Base-by-base conservation (phyloP, 2,797 vertebrate genomes). In the Chloroceryle inda region DNA sequence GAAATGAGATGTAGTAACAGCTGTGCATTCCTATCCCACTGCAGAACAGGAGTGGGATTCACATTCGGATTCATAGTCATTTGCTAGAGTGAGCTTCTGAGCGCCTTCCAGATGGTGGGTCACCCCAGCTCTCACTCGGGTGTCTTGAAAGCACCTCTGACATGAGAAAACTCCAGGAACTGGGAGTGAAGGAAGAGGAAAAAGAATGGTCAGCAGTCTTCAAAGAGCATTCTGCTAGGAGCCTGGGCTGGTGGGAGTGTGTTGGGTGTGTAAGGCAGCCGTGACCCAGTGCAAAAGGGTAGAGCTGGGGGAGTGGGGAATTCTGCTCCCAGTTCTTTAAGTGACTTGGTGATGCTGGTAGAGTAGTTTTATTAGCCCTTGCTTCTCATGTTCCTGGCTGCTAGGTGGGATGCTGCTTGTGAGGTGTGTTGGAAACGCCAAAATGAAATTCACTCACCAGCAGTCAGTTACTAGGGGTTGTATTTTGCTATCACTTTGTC, bases 1-100 rank as follows among this genome's bases (percentile, higher is more conserved):
- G 82, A 87, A 95, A 92, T 96, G 96, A 97, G 93, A 88, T 31
- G 23, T 83, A 75, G 35, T 75, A 94, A 95, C 97, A 98, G 97
- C 97, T 98, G 97, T 72, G 79, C 55, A 78, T 92, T 94, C 84
- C 84, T 85, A 8, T 94, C 80, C 79, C 0, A 18, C 78, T 71
- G 50, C 53, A 50, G 44, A 89, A 50, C 38, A 75, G 69, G 62
- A 86, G 9, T 84, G 66, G 69, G 58, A 81, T 96, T 95, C 69
- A 14, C 49, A 31, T 79, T 84, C 69, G 92, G 83, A 61, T 89
- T 88, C 71, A 44, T 56, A 74, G 27, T 85, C n/a, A 6, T 92
- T 69, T 91, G 87, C 62, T 80, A 47, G 72, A 78, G 81, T 21
- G 56, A 77, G 40, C 53, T 92, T 62, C 72, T 89, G 61, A 53